Conservation (phyloP, 1,140 invertebrate species). For the Vollenhovia emeryi region DNA sequence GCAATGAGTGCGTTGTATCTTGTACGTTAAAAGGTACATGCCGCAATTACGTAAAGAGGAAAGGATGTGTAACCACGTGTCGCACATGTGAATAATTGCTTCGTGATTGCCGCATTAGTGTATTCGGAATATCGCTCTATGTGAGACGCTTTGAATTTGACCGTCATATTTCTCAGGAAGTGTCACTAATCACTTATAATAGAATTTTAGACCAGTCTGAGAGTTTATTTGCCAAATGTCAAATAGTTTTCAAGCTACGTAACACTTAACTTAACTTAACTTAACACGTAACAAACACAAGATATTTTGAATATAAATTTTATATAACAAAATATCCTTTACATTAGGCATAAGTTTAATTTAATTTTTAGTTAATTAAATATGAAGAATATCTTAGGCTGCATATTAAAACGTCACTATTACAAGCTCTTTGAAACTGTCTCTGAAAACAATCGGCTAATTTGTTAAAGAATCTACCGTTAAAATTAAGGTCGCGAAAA, state of each 20-base stretch:
- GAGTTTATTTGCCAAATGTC: background rate
- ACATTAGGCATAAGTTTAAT: background rate
- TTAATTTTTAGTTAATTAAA: background rate
- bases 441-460: background rate
- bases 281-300: no score
- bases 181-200: background rate
- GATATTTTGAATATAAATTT: no score
- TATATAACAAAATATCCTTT: background rate
- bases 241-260: background rate
- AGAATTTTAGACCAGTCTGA: background rate
- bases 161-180: background rate
- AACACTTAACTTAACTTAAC: no score
- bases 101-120: background rate
- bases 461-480: background rate
- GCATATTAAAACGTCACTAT: background rate
- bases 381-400: background rate
- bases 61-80: conserved; percentile 1
- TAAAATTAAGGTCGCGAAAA: background rate
- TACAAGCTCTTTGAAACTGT: background rate
- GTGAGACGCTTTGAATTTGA: background rate
- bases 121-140: background rate
- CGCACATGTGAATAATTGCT: conserved; percentile 6
- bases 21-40: conserved; percentile 24
- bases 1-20: background rate
- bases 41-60: conserved; percentile 38